A percentile compares a stretch with the other conserved stretches of the same genome.
Evolutionary conservation across 2,113 vertebrate genomes (phyloP).

Genomic region (Boulengerochromis microlepis): DNA sequence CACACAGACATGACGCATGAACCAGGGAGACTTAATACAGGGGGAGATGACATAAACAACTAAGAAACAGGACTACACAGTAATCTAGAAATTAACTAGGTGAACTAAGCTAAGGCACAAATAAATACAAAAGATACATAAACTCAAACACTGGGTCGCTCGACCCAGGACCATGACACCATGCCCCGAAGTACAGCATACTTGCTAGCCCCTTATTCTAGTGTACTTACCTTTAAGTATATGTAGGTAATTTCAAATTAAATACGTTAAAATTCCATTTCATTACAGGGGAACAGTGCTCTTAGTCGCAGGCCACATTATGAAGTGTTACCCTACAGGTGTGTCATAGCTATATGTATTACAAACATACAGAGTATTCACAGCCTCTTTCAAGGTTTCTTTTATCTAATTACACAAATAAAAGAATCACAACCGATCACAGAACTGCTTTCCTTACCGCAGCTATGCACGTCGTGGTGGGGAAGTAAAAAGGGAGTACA

Average conservation of each 20-base stretch:
- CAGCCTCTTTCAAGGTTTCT: not conserved
- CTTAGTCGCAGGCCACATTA: not conserved
- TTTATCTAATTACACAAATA: not conserved
- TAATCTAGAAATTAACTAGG: too few species aligned
- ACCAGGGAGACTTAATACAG: too few species aligned
- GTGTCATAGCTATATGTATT: not conserved
- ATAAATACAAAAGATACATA: too few species aligned
- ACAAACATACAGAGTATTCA: not conserved
- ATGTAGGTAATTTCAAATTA: not conserved
- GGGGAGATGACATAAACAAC: too few species aligned
- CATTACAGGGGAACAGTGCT: not conserved
- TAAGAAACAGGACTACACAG: too few species aligned
- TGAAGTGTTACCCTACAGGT: not conserved
- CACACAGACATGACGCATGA: too few species aligned
- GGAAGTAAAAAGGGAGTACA: not conserved
- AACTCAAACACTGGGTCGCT: too few species aligned
- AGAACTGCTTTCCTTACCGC: constrained; percentile 6
- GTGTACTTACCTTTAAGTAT: not conserved
- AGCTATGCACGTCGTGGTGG: not conserved
- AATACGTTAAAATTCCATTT: not conserved
- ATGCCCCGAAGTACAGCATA: not conserved
- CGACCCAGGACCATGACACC: too few species aligned
- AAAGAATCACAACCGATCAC: not conserved
- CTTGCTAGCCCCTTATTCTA: not conserved
- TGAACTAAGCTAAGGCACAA: too few species aligned